A percentile compares a stretch with the other conserved stretches of the same genome.
These are phyloP conservation scores for Holothuria glaberrima DNA, from an alignment of 35 echinoderm and acorn worm species.

Conservation along the genomic window DNA sequence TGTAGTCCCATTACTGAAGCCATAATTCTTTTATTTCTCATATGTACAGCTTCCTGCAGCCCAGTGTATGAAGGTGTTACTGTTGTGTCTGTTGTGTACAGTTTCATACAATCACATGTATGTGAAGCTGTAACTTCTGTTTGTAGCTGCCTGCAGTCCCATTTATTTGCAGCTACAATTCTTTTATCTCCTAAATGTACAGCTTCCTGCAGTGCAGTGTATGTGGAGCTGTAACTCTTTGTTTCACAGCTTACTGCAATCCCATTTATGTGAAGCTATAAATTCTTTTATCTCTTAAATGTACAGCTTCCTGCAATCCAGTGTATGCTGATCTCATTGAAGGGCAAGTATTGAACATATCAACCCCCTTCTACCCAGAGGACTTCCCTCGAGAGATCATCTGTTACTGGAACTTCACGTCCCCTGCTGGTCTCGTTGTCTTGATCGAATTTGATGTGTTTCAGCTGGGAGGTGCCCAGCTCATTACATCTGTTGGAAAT, in stretches of 20 bases:
- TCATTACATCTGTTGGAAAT: background rate
- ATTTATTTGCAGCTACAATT: too few relatives aligned
- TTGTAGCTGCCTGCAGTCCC: too few relatives aligned
- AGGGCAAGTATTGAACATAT: slow-evolving; percentile 3
- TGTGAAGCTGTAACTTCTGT: too few relatives aligned
- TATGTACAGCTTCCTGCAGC: background rate
- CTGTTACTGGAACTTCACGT: slow-evolving; percentile 28
- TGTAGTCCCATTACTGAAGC: too few relatives aligned
- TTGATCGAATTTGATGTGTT: slow-evolving; percentile 4
- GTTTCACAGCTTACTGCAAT: too few relatives aligned
- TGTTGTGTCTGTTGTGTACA: too few relatives aligned
- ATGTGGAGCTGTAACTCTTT: too few relatives aligned
- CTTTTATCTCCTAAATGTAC: background rate
- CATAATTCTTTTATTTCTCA: background rate
- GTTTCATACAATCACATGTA: too few relatives aligned
- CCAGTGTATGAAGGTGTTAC: too few relatives aligned
- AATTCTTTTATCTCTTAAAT: background rate
- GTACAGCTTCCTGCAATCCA: slow-evolving; percentile 13
- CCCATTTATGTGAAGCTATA: too few relatives aligned
- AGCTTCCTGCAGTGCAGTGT: too few relatives aligned
- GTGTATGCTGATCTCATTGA: background rate
- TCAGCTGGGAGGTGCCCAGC: background rate
- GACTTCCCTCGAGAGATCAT: background rate
- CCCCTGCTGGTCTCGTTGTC: background rate
- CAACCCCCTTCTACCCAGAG: slow-evolving; percentile 19